phyloP scores from a whole-genome alignment of 2,113 vertebrate species.

The Podarcis cretensis region DNA sequence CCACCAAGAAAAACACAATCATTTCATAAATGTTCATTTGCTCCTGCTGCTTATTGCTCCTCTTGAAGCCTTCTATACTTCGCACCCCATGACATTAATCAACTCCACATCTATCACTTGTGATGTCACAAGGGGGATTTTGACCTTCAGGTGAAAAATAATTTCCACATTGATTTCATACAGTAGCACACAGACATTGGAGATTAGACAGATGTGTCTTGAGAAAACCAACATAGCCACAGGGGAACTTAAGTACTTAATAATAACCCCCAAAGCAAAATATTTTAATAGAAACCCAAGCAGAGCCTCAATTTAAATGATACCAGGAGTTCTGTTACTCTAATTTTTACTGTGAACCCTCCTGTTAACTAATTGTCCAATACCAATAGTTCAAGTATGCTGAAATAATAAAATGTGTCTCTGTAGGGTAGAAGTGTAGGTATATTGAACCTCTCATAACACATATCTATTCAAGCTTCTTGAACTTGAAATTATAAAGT shows the following conservation, averaged over 20 bases:
- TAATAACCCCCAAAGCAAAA: neutral
- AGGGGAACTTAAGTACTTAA: slow-evolving; percentile 1
- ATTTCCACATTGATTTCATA: neutral
- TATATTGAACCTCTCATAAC: neutral
- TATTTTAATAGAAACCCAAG: neutral
- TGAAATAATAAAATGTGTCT: neutral
- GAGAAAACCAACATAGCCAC: fast-evolving
- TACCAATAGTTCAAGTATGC: neutral
- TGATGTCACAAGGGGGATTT: neutral
- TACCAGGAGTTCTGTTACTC: neutral
- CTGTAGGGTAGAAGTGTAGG: neutral
- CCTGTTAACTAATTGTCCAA: neutral
- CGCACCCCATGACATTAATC: slow-evolving; percentile 3
- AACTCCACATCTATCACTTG: neutral
- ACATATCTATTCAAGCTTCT: neutral
- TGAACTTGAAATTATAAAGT: neutral
- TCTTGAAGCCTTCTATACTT: neutral
- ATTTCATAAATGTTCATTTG: neutral
- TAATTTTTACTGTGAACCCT: neutral
- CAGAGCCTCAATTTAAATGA: neutral
- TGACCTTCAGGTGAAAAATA: slow-evolving; percentile 45
- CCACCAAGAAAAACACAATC: slow-evolving; percentile 5
- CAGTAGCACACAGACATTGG: neutral
- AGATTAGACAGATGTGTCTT: neutral
- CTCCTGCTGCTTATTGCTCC: slow-evolving; percentile 30